Conservation (phyloP, 2,888 invertebrate genomes). For the Rhodophaea formosa region DNA sequence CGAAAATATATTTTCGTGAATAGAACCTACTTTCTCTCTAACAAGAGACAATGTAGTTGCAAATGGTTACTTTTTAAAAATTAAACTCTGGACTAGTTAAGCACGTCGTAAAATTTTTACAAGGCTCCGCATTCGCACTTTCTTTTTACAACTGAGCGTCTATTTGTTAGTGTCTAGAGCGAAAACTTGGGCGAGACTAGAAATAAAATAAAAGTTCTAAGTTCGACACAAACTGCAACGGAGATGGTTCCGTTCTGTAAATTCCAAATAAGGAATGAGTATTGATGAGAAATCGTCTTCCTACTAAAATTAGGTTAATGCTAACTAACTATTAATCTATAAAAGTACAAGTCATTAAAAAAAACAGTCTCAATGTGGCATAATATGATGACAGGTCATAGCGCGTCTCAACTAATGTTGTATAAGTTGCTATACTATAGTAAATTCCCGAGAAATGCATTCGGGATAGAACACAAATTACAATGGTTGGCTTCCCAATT, state of each 20-base stretch:
- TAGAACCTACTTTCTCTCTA: background rate
- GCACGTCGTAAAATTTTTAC: slow-evolving; percentile 23
- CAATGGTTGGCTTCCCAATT: too few species aligned
- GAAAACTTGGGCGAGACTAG: slow-evolving; percentile 26
- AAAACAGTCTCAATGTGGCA: too few species aligned
- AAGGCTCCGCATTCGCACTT: slow-evolving; percentile 22
- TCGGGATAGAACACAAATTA: too few species aligned
- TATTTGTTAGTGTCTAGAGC: slow-evolving; percentile 32
- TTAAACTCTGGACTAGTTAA: slow-evolving; percentile 7
- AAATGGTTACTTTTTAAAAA: slow-evolving; percentile 11
- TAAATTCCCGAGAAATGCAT: too few species aligned
- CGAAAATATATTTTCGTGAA: background rate
- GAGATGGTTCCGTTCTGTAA: background rate
- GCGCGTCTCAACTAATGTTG: too few species aligned
- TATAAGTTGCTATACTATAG: too few species aligned
- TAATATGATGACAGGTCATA: too few species aligned
- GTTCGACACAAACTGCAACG: background rate
- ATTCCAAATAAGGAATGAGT: too few species aligned
- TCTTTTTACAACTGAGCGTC: slow-evolving; percentile 20
- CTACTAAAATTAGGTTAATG: too few species aligned
- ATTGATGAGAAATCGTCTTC: too few species aligned
- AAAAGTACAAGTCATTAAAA: too few species aligned
- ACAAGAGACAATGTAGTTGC: background rate
- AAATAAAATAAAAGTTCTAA: slow-evolving; percentile 25
- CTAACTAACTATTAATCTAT: too few species aligned